Base-by-base conservation (phyloP, 2,888 invertebrate genomes). In the Dysmachus trigonus region DNA sequence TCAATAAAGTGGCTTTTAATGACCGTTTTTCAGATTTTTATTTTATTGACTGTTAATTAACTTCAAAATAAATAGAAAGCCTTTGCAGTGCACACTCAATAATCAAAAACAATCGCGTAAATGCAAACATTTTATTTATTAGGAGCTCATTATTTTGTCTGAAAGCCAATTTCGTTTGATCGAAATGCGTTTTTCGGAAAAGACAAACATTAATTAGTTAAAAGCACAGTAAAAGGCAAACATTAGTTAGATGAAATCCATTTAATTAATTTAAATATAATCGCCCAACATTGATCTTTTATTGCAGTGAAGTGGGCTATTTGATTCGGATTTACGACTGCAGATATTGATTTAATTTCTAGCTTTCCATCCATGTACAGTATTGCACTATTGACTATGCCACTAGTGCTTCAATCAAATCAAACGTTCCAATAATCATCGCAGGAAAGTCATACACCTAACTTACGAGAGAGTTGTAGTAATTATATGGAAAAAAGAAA, bases 1-100 rank as follows among this genome's bases (percentile, higher is more conserved):
- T 77, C 27, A 77, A 77, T 77, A 77, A 77, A 77, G 77, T 77
- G 77, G 77, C 22, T 77, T 77, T 77, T 77, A 77, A 77, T 77
- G 22, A 51, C 51, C 77, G 41, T 77, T 77, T 77, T 77, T 41
- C 41, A 77, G 15, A 77, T 77, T 27, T 77, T 77, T n/a, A 47
- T 30, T 77, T 77, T 77, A 77, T 41, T 77, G 77, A 47, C 10
- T 30, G 27, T 77, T 77, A 77, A 77, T 47, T 33, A 77, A 77
- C 77, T 77, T 47, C n/a, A n/a, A 77, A 77, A 51, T 77, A 77
- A 77, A 77, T 33, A 62, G 18, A 18, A 62, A 22, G 10, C 62
- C 62, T 27, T 62, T 62, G 10, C 8, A 27, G 27, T 62, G 62
- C 27, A 27, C 22, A 7, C 27, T 62, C n/a, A 47, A 27, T 27